phyloP scores from a whole-genome alignment of 1,140 invertebrate species.

The Tetramorium alpestre region DNA sequence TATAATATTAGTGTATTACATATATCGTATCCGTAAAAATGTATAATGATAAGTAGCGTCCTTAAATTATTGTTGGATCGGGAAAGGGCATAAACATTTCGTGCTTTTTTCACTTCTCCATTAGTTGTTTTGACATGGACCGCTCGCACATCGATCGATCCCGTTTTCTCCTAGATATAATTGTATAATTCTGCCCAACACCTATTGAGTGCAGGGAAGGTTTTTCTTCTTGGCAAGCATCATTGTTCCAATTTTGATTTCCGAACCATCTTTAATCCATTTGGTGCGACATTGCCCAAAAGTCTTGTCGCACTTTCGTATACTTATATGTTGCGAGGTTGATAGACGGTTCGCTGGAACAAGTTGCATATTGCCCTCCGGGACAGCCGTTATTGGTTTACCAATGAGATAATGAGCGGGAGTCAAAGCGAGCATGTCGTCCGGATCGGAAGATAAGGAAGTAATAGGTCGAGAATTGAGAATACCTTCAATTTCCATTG shows the following conservation, averaged over 20 bases:
- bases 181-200: not conserved
- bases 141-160: no score
- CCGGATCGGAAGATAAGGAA: not conserved
- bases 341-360: not conserved
- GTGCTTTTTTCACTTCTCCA: no score
- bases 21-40: no score
- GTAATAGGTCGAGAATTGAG: not conserved
- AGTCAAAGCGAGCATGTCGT: not conserved
- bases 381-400: not conserved
- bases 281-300: not conserved
- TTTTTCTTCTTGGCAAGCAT: not conserved
- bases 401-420: not conserved
- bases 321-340: not conserved
- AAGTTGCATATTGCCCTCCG: not conserved
- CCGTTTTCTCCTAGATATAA: not conserved
- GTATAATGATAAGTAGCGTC: no score
- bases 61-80: no score
- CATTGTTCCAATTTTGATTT: not conserved
- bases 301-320: not conserved
- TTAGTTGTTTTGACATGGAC: no score
- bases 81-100: no score
- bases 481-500: not conserved
- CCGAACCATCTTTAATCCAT: not conserved
- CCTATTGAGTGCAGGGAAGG: not conserved
- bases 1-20: no score